Evolutionary conservation across 1,140 invertebrate genomes (phyloP).

Genomic region (Leptinotarsa texana): DNA sequence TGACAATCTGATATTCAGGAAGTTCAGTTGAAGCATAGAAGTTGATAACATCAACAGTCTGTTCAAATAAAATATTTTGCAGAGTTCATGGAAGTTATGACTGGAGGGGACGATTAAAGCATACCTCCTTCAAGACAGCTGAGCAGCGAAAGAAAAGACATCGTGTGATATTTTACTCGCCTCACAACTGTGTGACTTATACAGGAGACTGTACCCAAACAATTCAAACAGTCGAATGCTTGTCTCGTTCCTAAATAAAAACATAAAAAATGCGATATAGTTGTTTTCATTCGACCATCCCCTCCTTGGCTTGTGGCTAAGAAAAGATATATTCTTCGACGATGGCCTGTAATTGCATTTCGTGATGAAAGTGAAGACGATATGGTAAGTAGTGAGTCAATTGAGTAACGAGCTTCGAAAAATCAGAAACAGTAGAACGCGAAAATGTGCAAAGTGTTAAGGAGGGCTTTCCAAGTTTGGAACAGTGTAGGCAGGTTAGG

Average conservation of each 20-base stretch:
- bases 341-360: neutral
- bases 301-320: conserved; percentile 12
- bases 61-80: conserved; percentile 25
- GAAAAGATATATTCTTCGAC: conserved; percentile 4
- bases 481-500: no score
- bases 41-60: neutral
- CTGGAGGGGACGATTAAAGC: conserved; percentile 40
- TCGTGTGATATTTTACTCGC: no score
- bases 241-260: neutral
- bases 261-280: neutral
- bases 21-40: no score
- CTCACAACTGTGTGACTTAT: no score
- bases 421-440: no score
- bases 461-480: no score
- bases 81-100: conserved; percentile 46
- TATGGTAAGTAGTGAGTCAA: neutral
- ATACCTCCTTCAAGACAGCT: neutral
- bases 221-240: conserved; percentile 4
- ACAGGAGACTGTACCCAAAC: neutral
- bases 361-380: neutral
- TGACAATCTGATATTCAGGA: no score
- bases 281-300: conserved; percentile 14
- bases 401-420: no score
- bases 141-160: no score
- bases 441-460: no score